These are phyloP conservation scores for Rhysida immarginata DNA, from an alignment of 1,140 invertebrate genomes.

Conservation along the genomic window DNA sequence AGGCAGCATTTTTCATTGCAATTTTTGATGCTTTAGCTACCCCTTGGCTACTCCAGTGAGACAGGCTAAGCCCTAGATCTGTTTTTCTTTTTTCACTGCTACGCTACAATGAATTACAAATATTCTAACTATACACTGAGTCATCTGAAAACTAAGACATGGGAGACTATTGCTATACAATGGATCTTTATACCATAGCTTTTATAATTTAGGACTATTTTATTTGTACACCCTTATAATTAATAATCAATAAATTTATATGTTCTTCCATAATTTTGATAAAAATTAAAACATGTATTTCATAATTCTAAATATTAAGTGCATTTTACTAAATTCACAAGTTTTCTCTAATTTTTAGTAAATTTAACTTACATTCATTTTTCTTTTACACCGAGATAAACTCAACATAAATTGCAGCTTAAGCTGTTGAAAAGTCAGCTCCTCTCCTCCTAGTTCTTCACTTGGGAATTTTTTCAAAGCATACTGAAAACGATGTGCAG, in stretches of 20 bases:
- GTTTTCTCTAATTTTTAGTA: not conserved
- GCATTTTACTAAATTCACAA: not conserved
- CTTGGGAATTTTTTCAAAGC: constrained; percentile 75
- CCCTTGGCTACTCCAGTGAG: too few relatives aligned
- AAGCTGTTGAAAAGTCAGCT: constrained; percentile 58
- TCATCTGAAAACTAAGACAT: too few relatives aligned
- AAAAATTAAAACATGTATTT: not conserved
- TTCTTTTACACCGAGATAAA: constrained; percentile 77
- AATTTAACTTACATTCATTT: constrained; percentile 63
- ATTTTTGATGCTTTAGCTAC: too few relatives aligned
- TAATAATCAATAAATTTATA: not conserved
- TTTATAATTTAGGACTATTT: not conserved
- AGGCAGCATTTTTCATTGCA: too few relatives aligned
- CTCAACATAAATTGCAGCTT: constrained; percentile 78
- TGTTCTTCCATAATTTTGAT: not conserved
- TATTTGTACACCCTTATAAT: not conserved
- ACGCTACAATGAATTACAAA: too few relatives aligned
- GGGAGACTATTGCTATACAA: too few relatives aligned
- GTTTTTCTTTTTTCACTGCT: too few relatives aligned
- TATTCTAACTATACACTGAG: too few relatives aligned
- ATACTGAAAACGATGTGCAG: constrained; percentile 86
- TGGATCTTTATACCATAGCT: not conserved
- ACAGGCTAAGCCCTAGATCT: too few relatives aligned
- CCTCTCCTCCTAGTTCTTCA: constrained; percentile 34
- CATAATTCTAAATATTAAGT: not conserved